Conservation (phyloP, 2,888 invertebrate species). For the Serripes groenlandicus region DNA sequence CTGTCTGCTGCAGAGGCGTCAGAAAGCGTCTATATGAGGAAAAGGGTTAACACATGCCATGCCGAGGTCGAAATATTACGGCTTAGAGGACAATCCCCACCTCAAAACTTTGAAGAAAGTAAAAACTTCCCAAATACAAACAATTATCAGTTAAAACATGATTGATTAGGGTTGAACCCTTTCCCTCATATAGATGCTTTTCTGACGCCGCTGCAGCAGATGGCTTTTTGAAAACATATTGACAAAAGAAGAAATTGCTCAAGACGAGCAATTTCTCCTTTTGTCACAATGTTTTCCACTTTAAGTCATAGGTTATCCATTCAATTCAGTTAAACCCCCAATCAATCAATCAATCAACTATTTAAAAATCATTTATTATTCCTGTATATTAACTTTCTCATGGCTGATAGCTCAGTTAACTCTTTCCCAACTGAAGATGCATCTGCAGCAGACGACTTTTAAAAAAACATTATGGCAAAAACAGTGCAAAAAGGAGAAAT, state of each 20-base stretch:
- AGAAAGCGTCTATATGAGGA: not conserved
- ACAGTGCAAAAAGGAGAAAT: conserved; percentile 1
- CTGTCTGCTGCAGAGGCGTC: not conserved
- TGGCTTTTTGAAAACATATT: too few species aligned
- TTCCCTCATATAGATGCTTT: too few species aligned
- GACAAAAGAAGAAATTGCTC: not conserved
- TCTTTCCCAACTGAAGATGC: not conserved
- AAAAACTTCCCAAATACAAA: too few species aligned
- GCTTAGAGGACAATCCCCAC: too few species aligned
- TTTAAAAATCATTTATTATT: too few species aligned
- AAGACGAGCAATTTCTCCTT: not conserved
- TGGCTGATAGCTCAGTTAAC: not conserved
- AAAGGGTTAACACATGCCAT: not conserved
- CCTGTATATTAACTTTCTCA: too few species aligned
- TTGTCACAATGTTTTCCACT: not conserved
- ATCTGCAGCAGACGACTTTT: not conserved
- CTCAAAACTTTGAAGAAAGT: too few species aligned
- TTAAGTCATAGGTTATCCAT: not conserved
- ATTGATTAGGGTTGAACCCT: too few species aligned
- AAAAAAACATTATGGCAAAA: not conserved
- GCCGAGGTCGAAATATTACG: too few species aligned
- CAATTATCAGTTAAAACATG: too few species aligned
- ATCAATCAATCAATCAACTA: not conserved
- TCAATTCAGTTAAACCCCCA: not conserved
- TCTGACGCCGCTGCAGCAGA: too few species aligned